Conservation (phyloP, 2,113 vertebrate species). For the Thamnaconus septentrionalis region DNA sequence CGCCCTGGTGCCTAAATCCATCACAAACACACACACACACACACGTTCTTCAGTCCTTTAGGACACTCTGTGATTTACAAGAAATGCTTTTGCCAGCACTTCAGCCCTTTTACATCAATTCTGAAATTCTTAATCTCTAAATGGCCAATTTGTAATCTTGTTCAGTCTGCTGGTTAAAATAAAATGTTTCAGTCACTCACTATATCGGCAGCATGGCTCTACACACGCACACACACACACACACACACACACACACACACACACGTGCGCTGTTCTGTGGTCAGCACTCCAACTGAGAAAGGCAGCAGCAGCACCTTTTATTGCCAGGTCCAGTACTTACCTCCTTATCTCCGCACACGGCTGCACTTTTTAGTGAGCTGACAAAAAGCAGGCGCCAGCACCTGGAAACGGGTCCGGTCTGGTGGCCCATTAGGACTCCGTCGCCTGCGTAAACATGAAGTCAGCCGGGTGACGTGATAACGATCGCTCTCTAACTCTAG, state of each 20-base stretch:
- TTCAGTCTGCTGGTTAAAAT: no score
- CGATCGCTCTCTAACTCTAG: no score
- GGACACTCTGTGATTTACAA: no score
- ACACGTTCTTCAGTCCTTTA: no score
- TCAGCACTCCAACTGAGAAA: slow-evolving; percentile 16
- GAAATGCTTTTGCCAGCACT: not conserved
- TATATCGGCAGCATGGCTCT: no score
- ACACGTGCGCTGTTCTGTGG: slow-evolving; percentile 6
- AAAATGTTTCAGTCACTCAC: no score
- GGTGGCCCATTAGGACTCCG: slow-evolving; percentile 15
- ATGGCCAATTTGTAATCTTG: not conserved
- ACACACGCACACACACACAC: not conserved
- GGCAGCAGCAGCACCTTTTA: slow-evolving; percentile 25
- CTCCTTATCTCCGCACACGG: slow-evolving; percentile 45
- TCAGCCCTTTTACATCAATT: not conserved
- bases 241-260: not conserved
- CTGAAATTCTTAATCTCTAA: not conserved
- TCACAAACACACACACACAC: no score
- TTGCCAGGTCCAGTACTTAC: slow-evolving; percentile 15
- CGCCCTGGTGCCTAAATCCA: no score
- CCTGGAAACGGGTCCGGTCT: slow-evolving; percentile 32
- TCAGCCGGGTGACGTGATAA: no score
- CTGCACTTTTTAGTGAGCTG: slow-evolving; percentile 18
- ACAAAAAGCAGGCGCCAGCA: slow-evolving; percentile 12
- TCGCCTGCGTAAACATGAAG: not conserved